These are phyloP conservation scores for Poeciliopsis paucimaculata DNA, from an alignment of 2,797 vertebrate species.

Conservation along the genomic window DNA sequence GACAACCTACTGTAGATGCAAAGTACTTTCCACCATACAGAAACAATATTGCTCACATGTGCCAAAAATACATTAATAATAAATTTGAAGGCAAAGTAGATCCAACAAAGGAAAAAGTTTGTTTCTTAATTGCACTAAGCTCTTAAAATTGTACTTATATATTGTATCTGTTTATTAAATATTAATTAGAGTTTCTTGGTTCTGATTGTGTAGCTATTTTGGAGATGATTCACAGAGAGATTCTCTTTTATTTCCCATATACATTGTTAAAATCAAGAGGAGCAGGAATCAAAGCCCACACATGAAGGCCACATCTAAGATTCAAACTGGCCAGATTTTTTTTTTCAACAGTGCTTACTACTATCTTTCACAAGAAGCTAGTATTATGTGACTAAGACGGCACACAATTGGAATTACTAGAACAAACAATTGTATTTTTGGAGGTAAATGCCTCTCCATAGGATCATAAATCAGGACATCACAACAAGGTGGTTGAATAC, in stretches of 20 bases:
- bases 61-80: constrained; percentile 36
- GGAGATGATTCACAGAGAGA: background rate
- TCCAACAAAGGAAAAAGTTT: constrained; percentile 43
- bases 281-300: background rate
- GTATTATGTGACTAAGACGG: background rate
- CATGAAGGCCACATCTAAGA: background rate
- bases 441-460: background rate
- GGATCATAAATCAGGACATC: background rate
- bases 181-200: background rate
- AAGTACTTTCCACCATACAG: constrained; percentile 14
- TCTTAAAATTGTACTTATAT: constrained; percentile 42
- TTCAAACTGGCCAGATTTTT: background rate
- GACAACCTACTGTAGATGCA: constrained; percentile 16
- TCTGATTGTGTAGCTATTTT: background rate
- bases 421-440: background rate
- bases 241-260: background rate
- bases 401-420: background rate
- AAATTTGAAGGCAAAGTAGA: constrained; percentile 45
- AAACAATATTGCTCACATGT: constrained; percentile 5
- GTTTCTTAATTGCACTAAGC: constrained; percentile 42
- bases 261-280: background rate
- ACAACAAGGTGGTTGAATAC: background rate
- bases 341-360: background rate
- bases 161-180: background rate
- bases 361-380: background rate